Percentiles rank a stretch among this genome's conserved stretches.
These are phyloP conservation scores for Pegea sp. DNA, from an alignment of 23 tunicate genomes.

Conservation along the genomic window DNA sequence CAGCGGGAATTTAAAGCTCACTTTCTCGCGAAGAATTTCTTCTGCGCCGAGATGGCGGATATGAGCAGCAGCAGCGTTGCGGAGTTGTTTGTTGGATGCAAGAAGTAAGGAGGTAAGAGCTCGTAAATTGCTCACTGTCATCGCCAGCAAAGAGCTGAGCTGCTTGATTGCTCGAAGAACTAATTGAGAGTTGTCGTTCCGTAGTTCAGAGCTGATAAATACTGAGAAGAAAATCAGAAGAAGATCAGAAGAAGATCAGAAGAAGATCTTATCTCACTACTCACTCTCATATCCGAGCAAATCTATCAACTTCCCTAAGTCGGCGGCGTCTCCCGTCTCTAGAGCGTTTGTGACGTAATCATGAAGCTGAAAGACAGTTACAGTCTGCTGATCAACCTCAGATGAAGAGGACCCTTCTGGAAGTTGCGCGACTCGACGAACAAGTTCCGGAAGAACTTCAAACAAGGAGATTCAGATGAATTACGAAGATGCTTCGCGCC, in stretches of 20 bases:
- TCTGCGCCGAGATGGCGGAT: slow-evolving; percentile 46
- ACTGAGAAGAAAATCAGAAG: slow-evolving; percentile 44
- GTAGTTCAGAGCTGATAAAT: slow-evolving; percentile 50
- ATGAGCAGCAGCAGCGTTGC: slow-evolving; percentile 85
- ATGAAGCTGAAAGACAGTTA: slow-evolving; percentile 67
- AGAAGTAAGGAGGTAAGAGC: slow-evolving; percentile 67
- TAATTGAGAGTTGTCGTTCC: slow-evolving; percentile 11
- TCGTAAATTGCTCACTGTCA: slow-evolving; percentile 44
- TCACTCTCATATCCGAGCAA: slow-evolving; percentile 76
- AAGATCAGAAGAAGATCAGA: too few relatives aligned
- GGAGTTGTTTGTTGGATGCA: slow-evolving; percentile 13
- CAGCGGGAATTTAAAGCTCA: not conserved
- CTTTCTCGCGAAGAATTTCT: slow-evolving; percentile 31
- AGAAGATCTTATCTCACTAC: too few relatives aligned
- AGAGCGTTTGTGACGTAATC: slow-evolving; percentile 15
- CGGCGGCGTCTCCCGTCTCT: slow-evolving; percentile 12
- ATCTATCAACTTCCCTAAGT: slow-evolving; percentile 38
- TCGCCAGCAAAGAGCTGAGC: slow-evolving; percentile 65
- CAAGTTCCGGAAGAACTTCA: slow-evolving; percentile 73
- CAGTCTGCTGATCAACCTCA: slow-evolving; percentile 15
- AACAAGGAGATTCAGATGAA: not conserved
- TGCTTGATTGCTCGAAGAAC: slow-evolving; percentile 61
- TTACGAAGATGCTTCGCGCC: not conserved
- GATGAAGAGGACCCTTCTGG: slow-evolving; percentile 1
- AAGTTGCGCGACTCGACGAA: slow-evolving; percentile 36